Percentiles rank a stretch among this genome's conserved stretches.
These are phyloP conservation scores for Cydia pomonella DNA, from an alignment of 1,140 invertebrate species.

Conservation along the genomic window DNA sequence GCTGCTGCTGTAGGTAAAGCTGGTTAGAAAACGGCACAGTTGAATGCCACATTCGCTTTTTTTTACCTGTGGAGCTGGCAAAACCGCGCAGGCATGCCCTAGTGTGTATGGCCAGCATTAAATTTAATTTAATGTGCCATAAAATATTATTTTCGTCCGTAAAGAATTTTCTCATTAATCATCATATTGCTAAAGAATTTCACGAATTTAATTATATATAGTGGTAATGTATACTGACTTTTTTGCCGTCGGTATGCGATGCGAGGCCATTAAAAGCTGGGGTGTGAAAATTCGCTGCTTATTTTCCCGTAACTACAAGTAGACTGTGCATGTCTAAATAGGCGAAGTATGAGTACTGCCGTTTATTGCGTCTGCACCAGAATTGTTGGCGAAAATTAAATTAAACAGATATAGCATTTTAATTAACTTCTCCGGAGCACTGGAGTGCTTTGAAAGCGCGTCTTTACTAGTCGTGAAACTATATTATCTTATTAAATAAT, in stretches of 20 bases:
- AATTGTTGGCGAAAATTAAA: slow-evolving; percentile 29
- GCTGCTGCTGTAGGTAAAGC: too few species aligned
- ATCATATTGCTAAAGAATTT: neutral
- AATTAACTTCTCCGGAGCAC: slow-evolving; percentile 8
- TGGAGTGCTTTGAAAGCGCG: neutral
- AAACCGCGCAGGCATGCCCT: too few species aligned
- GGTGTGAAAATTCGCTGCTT: slow-evolving; percentile 67
- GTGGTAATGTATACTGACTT: slow-evolving; percentile 31
- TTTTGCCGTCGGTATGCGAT: slow-evolving; percentile 50
- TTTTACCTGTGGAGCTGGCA: too few species aligned
- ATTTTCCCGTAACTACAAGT: slow-evolving; percentile 54
- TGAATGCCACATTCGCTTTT: too few species aligned
- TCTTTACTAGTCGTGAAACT: neutral
- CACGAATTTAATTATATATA: slow-evolving; percentile 15
- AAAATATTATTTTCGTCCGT: too few species aligned
- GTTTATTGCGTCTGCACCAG: slow-evolving; percentile 26
- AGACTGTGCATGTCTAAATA: slow-evolving; percentile 30
- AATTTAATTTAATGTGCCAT: too few species aligned
- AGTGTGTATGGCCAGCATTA: too few species aligned
- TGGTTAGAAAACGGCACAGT: too few species aligned
- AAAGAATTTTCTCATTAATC: too few species aligned
- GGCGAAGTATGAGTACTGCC: slow-evolving; percentile 23
- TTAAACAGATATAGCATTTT: slow-evolving; percentile 11
- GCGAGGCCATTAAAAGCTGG: slow-evolving; percentile 62
- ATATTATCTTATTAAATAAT: neutral